Evolutionary conservation across 2,888 invertebrate species (phyloP).

Genomic region (Epinotia brunnichana): DNA sequence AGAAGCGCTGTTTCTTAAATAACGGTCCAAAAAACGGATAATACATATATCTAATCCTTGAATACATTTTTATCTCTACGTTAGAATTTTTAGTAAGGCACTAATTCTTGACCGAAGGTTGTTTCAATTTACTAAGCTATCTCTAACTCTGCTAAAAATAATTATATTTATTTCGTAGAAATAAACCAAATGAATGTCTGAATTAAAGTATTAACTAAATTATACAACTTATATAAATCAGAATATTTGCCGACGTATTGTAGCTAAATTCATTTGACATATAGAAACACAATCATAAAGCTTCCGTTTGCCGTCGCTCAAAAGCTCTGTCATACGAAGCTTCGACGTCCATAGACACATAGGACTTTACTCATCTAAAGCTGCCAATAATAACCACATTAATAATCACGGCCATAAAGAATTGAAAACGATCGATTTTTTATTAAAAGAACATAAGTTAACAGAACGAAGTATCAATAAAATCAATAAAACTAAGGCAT

Average conservation of each 20-base stretch:
- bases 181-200: neutral
- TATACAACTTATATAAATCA: neutral
- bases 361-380: neutral
- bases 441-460: conserved; percentile 51
- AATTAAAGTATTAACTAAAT: neutral
- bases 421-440: conserved; percentile 47
- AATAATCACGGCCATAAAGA: conserved; percentile 46
- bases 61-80: too few species aligned
- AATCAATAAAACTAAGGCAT: conserved; percentile 47
- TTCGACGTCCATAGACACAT: neutral
- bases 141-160: neutral
- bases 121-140: too few species aligned
- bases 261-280: neutral
- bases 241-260: neutral
- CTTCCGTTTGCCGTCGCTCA: conserved; percentile 22
- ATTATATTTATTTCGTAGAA: neutral
- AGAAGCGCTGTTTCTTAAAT: too few species aligned
- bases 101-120: too few species aligned
- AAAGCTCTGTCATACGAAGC: neutral
- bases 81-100: too few species aligned
- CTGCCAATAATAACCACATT: conserved; percentile 47
- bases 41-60: too few species aligned
- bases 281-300: conserved; percentile 19
- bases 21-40: too few species aligned
- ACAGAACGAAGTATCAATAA: conserved; percentile 47